phyloP scores from a whole-genome alignment of 2,888 invertebrate species.

The Trissolcus japonicus region DNA sequence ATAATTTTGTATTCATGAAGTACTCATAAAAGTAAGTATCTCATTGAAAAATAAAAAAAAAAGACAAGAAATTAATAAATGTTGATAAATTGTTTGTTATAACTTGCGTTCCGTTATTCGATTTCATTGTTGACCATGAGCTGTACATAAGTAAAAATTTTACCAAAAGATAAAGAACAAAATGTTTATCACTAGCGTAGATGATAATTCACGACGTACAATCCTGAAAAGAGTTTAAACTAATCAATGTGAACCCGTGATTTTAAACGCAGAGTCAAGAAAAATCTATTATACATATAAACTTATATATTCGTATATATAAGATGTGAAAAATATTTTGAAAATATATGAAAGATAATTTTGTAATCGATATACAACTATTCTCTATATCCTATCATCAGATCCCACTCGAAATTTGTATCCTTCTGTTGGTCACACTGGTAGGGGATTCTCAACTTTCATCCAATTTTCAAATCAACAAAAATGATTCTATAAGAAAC shows the following conservation, averaged over 20 bases:
- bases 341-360: constrained; percentile 51
- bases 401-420: constrained; percentile 5
- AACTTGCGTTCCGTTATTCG: background rate
- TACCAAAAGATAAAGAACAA: constrained; percentile 4
- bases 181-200: constrained; percentile 46
- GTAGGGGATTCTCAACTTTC: constrained; percentile 4
- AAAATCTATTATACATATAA: constrained; percentile 27
- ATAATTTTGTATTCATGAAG: constrained; percentile 33
- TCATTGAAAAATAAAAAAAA: background rate
- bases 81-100: too few relatives aligned
- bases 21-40: background rate
- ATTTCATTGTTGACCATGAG: background rate
- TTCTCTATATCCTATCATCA: constrained; percentile 24
- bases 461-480: constrained; percentile 6
- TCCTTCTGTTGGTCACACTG: too few relatives aligned
- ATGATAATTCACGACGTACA: constrained; percentile 50
- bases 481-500: background rate
- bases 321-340: constrained; percentile 48
- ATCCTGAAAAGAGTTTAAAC: constrained; percentile 44
- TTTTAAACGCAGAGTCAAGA: constrained; percentile 25
- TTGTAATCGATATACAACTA: constrained; percentile 45
- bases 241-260: constrained; percentile 34
- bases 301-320: constrained; percentile 51
- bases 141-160: constrained; percentile 42
- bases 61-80: background rate